Percentiles rank a stretch among this genome's conserved stretches.
phyloP scores from a whole-genome alignment of 2,888 invertebrate genomes.

The Watsonalla cultraria region DNA sequence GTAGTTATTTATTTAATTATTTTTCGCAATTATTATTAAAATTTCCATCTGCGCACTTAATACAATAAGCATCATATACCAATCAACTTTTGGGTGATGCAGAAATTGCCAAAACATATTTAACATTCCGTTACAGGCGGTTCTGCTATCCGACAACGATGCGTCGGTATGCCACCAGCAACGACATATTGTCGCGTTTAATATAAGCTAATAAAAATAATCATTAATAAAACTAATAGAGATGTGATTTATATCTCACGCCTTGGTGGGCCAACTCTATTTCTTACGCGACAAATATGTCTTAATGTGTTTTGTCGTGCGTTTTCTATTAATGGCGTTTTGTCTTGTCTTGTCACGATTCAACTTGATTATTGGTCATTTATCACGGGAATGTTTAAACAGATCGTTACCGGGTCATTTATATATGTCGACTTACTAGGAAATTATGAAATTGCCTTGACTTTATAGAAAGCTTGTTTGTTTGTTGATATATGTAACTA shows the following conservation, averaged over 20 bases:
- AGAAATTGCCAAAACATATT: not conserved
- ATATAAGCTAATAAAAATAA: not conserved
- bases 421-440: not conserved
- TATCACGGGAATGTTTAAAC: not conserved
- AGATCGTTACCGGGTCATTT: not conserved
- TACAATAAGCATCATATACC: no score
- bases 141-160: not conserved
- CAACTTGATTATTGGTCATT: no score
- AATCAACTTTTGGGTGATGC: no score
- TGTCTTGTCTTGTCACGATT: no score
- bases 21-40: no score
- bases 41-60: no score
- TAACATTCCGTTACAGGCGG: not conserved
- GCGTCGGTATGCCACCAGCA: not conserved
- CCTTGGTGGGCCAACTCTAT: not conserved
- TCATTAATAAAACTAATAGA: slow-evolving; percentile 1
- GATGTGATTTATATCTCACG: slow-evolving; percentile 2
- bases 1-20: no score
- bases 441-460: not conserved
- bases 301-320: no score
- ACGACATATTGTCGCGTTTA: not conserved
- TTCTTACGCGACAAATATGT: no score
- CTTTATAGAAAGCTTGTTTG: not conserved
- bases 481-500: not conserved
- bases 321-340: no score